Base-by-base conservation (phyloP, 1,140 invertebrate species). In the Nephila pilipes region DNA sequence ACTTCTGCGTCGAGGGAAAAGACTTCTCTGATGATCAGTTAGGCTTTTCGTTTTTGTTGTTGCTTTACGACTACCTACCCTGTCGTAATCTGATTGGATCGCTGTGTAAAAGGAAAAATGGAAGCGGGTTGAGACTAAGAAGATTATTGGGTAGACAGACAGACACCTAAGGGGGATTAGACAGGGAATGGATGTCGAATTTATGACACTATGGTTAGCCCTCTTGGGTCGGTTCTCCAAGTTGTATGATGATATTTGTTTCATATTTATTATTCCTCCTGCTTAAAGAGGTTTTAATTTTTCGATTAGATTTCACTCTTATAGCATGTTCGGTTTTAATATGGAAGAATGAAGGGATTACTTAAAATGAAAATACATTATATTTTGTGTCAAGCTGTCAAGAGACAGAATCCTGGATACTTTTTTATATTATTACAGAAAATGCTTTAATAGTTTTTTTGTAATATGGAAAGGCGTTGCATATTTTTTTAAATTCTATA, bases 1-100 rank as follows among this genome's bases (percentile, higher is more conserved):
- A 60, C 57, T 63, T 63, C 18, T 29, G 60, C 14, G 38, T 55
- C 87, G 32, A 20, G 87, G 87, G 87, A 88, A n/a, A 75, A 88
- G 60, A 69, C 38, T 54, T 88, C 87, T 54, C 12, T n/a, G 87
- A 20, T 20, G 25, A 54, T 69, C n/a, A 87, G 16, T 12, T 14
- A 22, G n/a, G 16, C 14, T n/a, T 16, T 38, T 18, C 18, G 60
- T 36, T 88, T 87, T 88, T 88, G 60, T 88, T 65, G 18, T 54
- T 87, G 55, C n/a, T 16, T 83, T 83, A 16, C 16, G 14, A 83
- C 38, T 36, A 32, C 10, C 57, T 46, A 36, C n/a, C 32, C 16
- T 58, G 32, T 57, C 85, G 6, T 88, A 88, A 88, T 88, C 87
- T 88, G 87, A 88, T 88, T 88, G 87, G 87, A 75, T 75, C 60